Evolutionary conservation across 92 coral and sea anemone species (phyloP).

Genomic region (Scolanthus callimorphus): DNA sequence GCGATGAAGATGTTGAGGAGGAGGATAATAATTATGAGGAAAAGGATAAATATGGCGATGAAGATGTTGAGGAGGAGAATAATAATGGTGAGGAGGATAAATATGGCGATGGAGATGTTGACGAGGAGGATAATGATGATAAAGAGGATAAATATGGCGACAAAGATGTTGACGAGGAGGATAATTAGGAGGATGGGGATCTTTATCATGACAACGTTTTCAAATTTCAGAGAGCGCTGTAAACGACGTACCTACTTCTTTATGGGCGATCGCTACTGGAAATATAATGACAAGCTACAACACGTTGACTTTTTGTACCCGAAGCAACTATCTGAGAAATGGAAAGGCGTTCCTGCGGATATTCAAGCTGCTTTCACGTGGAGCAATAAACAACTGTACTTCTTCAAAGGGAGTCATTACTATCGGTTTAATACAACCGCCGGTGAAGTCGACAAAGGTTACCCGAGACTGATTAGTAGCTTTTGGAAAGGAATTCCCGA

Average conservation of each 20-base stretch:
- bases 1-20: too few relatives aligned
- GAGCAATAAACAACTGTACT: conserved; percentile 62
- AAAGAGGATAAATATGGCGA: too few relatives aligned
- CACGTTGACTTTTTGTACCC: conserved; percentile 76
- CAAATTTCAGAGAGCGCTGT: too few relatives aligned
- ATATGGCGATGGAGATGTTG: too few relatives aligned
- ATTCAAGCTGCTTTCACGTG: conserved; percentile 75
- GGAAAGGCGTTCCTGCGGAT: conserved; percentile 43
- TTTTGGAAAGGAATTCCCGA: conserved; percentile 69
- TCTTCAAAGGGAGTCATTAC: conserved; percentile 73
- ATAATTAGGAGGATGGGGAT: too few relatives aligned
- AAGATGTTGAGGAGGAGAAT: too few relatives aligned
- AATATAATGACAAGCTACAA: conserved; percentile 46
- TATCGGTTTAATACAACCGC: conserved; percentile 62
- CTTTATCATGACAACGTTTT: too few relatives aligned
- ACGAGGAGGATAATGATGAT: too few relatives aligned
- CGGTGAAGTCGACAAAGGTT: conserved; percentile 49
- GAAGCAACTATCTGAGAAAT: conserved; percentile 26
- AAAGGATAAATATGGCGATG: too few relatives aligned
- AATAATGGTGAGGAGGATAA: too few relatives aligned
- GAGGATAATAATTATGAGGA: too few relatives aligned
- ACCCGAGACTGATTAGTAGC: conserved; percentile 45
- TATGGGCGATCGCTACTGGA: conserved; percentile 65
- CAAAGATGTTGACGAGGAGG: too few relatives aligned
- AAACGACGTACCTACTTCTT: conserved; percentile 82